These are phyloP conservation scores for Euthynnus affinis DNA, from an alignment of 2,797 vertebrate species.

Conservation along the genomic window DNA sequence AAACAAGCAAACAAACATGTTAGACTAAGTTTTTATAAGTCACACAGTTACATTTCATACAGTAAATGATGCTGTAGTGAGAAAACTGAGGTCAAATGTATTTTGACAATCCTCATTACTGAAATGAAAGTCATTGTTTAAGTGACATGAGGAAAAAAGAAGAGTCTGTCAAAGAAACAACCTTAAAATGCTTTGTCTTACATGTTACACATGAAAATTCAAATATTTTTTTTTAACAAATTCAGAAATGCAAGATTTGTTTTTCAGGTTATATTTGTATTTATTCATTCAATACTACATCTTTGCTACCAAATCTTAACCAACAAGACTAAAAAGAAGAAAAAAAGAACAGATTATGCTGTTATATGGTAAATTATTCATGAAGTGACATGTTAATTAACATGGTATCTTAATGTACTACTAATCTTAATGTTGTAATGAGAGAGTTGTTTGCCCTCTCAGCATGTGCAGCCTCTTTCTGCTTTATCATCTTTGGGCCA, in stretches of 20 bases:
- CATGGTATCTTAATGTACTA: background rate
- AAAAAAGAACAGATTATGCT: no score
- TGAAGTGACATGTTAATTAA: background rate
- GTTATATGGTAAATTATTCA: background rate
- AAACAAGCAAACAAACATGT: constrained; percentile 48
- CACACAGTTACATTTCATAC: no score
- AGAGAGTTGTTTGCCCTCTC: background rate
- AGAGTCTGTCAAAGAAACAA: background rate
- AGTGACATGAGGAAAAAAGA: background rate
- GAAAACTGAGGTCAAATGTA: background rate
- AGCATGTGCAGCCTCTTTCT: background rate
- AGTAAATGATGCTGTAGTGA: background rate
- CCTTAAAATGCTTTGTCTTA: background rate
- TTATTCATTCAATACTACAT: background rate
- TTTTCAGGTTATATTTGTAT: background rate
- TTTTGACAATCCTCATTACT: background rate
- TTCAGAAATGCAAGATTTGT: background rate
- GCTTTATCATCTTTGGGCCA: background rate
- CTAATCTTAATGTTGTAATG: background rate
- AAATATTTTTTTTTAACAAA: background rate
- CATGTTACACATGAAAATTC: background rate
- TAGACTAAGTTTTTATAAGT: background rate
- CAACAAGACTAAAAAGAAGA: no score
- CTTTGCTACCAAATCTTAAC: background rate
- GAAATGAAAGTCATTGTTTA: background rate